A percentile compares a stretch with the other conserved stretches of the same genome.
phyloP scores from a whole-genome alignment of 2,113 vertebrate genomes.

The Dipodomys stephensi region DNA sequence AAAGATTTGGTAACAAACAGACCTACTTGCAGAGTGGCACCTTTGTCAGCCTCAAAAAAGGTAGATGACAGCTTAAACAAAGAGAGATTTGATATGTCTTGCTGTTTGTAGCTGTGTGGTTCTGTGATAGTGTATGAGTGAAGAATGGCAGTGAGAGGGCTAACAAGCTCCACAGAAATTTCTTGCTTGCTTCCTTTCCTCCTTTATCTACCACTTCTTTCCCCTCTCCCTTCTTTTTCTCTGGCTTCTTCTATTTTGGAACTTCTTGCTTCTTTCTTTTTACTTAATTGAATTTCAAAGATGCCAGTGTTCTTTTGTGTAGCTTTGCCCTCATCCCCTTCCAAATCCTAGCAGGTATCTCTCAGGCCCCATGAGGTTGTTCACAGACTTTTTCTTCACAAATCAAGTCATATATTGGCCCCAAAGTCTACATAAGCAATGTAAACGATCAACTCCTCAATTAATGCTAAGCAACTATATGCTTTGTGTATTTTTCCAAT shows the following conservation, averaged over 20 bases:
- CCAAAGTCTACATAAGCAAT: neutral
- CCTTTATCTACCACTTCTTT: neutral
- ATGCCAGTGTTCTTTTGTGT: neutral
- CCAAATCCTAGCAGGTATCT: neutral
- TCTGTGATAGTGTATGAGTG: neutral
- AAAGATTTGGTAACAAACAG: constrained; percentile 19
- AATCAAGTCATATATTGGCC: constrained; percentile 11
- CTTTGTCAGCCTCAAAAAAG: constrained; percentile 7
- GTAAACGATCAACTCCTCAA: constrained; percentile 32
- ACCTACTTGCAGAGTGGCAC: neutral
- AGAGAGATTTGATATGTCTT: neutral
- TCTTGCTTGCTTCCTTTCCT: constrained; percentile 25
- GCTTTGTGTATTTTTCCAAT: constrained; percentile 44
- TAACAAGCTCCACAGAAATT: neutral
- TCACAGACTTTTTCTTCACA: constrained; percentile 13
- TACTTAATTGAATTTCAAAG: neutral
- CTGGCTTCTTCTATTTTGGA: neutral
- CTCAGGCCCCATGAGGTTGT: neutral
- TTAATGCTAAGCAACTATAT: constrained; percentile 19
- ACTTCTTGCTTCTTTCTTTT: constrained; percentile 9
- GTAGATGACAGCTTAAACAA: constrained; percentile 26
- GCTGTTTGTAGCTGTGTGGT: constrained; percentile 13
- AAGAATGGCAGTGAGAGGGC: neutral
- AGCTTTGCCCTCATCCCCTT: neutral
- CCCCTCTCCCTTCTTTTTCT: neutral